Conservation (phyloP, 2,797 vertebrate genomes). For the Leptoclinus maculatus region DNA sequence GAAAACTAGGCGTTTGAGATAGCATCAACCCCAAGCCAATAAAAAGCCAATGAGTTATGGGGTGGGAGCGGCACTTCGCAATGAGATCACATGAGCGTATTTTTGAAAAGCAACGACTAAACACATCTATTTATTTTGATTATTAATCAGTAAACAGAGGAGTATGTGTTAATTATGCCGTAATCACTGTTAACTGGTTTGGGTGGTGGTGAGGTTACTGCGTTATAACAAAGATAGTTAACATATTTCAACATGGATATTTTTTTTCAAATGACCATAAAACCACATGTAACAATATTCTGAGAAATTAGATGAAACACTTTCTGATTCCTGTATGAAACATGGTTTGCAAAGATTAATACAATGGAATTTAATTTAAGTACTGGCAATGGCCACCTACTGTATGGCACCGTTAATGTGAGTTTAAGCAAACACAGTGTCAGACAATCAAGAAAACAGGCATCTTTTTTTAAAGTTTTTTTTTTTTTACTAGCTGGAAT, state of each 20-base stretch:
- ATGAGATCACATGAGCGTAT: neutral
- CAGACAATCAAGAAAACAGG: constrained; percentile 60
- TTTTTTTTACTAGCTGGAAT: constrained; percentile 53
- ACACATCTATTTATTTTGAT: constrained; percentile 21
- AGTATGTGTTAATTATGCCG: constrained; percentile 29
- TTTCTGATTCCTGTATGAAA: constrained; percentile 50
- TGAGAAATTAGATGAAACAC: constrained; percentile 39
- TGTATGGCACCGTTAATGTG: constrained; percentile 72
- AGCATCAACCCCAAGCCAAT: neutral
- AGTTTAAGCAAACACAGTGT: constrained; percentile 61
- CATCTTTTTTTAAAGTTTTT: constrained; percentile 10
- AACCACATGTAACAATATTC: constrained; percentile 59
- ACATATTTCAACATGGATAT: constrained; percentile 43
- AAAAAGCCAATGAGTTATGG: neutral
- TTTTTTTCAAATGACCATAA: constrained; percentile 45
- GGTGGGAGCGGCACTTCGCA: constrained; percentile 29
- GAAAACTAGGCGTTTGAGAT: constrained; percentile 29
- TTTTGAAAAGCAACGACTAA: constrained; percentile 27
- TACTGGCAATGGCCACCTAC: constrained; percentile 59
- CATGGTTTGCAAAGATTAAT: constrained; percentile 52
- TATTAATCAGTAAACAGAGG: constrained; percentile 45
- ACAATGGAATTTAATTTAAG: constrained; percentile 46
- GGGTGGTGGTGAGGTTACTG: constrained; percentile 47
- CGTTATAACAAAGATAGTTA: constrained; percentile 42
- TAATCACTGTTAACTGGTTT: constrained; percentile 24